Conservation (phyloP, 92 coral and sea anemone genomes). For the Desmophyllum pertusum region DNA sequence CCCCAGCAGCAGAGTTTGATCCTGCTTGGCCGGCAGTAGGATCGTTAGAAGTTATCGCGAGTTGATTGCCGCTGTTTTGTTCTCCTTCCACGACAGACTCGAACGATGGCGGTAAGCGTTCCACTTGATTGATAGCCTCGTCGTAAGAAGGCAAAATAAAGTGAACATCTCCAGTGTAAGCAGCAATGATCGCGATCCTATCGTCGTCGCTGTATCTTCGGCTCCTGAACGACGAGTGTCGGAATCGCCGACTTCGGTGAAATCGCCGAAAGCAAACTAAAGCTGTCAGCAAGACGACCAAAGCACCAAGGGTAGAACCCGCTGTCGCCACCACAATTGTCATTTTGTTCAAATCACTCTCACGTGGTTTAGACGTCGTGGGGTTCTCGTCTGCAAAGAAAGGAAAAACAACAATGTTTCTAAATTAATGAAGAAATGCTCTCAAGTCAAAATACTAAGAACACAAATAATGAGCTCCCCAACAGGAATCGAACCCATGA, state of each 20-base stretch:
- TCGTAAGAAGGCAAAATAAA: conserved; percentile 94
- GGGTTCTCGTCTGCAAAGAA: not conserved
- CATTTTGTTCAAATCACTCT: conserved; percentile 79
- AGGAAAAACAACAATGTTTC: not conserved
- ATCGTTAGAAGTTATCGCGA: conserved; percentile 25
- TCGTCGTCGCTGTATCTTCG: conserved; percentile 93
- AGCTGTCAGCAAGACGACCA: conserved; percentile 79
- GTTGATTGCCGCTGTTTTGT: conserved; percentile 5
- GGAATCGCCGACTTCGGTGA: conserved; percentile 85
- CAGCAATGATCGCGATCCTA: conserved; percentile 82
- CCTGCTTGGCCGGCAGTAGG: conserved; percentile 3
- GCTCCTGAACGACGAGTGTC: conserved; percentile 65
- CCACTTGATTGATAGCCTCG: conserved; percentile 89
- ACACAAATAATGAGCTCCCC: too few species aligned
- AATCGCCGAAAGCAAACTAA: conserved; percentile 87
- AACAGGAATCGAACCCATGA: too few species aligned
- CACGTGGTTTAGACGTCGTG: not conserved
- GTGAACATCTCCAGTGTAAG: conserved; percentile 87
- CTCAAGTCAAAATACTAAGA: too few species aligned
- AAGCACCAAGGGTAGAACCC: conserved; percentile 93
- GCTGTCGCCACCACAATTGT: conserved; percentile 95
- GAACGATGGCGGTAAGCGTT: conserved; percentile 88
- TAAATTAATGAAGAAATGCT: too few species aligned
- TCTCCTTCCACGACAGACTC: conserved; percentile 63
- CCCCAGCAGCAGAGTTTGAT: not conserved